Evolutionary conservation across 1,140 invertebrate genomes (phyloP).

Genomic region (Philotrypesis tridentata): DNA sequence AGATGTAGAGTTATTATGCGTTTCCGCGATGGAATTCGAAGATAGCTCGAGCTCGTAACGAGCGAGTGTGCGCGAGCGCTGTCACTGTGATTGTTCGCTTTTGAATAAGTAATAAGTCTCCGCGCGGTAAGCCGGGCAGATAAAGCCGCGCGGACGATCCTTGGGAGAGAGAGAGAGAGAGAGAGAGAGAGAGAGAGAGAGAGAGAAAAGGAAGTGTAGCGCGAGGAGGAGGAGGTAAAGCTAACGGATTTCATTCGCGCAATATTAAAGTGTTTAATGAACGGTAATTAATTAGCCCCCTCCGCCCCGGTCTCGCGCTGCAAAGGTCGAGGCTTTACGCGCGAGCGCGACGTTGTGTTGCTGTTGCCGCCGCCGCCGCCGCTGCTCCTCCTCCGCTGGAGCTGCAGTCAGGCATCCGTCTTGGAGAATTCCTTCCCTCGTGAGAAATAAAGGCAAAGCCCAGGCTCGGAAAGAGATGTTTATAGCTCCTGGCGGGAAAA

Average conservation of each 20-base stretch:
- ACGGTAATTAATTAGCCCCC: conserved; percentile 66
- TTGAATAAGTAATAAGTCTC: background rate
- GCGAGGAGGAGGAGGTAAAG: background rate
- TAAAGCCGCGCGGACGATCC: too few species aligned
- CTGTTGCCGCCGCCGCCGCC: conserved; percentile 16
- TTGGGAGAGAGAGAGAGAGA: too few species aligned
- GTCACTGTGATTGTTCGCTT: background rate
- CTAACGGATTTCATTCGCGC: conserved; percentile 65
- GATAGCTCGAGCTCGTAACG: background rate
- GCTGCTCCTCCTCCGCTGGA: conserved; percentile 33
- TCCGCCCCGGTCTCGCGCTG: background rate
- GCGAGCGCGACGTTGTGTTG: conserved; percentile 45
- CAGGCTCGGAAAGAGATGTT: conserved; percentile 54
- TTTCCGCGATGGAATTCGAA: background rate
- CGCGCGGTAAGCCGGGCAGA: too few species aligned
- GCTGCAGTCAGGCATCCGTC: conserved; percentile 62
- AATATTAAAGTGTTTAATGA: conserved; percentile 71
- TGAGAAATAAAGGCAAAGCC: conserved; percentile 64
- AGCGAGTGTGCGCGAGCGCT: too few species aligned
- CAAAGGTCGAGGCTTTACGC: conserved; percentile 13
- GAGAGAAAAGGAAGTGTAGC: background rate
- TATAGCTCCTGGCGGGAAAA: conserved; percentile 59
- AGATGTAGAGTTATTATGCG: too few species aligned
- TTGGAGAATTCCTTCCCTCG: conserved; percentile 61
- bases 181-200: too few species aligned